phyloP scores from a whole-genome alignment of 2,888 invertebrate genomes.

The Rhyacophila evoluta region DNA sequence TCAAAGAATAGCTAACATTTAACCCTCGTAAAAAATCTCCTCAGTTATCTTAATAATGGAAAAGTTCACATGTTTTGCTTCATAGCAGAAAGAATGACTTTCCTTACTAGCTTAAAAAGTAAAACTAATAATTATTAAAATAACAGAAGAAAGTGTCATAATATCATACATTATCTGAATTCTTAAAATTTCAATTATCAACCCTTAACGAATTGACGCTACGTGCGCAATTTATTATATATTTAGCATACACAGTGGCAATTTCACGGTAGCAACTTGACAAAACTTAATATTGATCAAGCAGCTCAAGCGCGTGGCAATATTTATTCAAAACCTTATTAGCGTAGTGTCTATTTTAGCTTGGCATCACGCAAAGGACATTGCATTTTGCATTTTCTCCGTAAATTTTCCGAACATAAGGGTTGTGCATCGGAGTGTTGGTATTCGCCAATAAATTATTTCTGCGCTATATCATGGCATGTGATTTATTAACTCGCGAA shows the following conservation, averaged over 20 bases:
- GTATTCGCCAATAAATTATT: background rate
- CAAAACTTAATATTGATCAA: background rate
- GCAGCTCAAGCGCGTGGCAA: background rate
- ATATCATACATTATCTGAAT: too few relatives aligned
- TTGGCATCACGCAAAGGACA: background rate
- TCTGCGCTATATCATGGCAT: background rate
- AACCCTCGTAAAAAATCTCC: too few relatives aligned
- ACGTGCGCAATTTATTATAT: too few relatives aligned
- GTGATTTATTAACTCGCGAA: background rate
- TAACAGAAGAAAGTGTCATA: too few relatives aligned
- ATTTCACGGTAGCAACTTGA: background rate
- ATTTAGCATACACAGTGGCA: too few relatives aligned
- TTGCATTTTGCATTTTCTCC: background rate
- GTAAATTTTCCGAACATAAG: background rate
- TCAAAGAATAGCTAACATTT: too few relatives aligned
- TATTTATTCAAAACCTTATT: background rate
- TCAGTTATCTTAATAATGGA: too few relatives aligned
- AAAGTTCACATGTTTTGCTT: too few relatives aligned
- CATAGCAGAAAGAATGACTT: too few relatives aligned
- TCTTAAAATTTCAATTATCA: too few relatives aligned
- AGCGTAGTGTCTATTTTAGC: background rate
- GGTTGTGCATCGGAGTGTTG: background rate
- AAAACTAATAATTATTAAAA: too few relatives aligned
- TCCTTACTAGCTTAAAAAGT: too few relatives aligned
- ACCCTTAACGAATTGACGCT: background rate